A percentile compares a stretch with the other conserved stretches of the same genome.
These are phyloP conservation scores for Poecilia gillii DNA, from an alignment of 2,797 vertebrate species.

Conservation along the genomic window DNA sequence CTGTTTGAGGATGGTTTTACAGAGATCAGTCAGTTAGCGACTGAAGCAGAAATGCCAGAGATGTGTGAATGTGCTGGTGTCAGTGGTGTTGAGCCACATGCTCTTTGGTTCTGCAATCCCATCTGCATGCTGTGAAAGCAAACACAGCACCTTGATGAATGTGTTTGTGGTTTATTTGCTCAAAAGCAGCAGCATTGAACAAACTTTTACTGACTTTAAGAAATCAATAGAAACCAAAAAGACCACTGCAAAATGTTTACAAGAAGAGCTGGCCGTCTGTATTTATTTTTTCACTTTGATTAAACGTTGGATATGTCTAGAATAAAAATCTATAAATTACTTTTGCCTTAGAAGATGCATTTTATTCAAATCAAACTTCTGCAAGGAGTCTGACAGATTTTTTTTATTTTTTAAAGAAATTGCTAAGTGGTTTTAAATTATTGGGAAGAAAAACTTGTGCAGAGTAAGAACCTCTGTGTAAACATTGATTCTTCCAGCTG, in stretches of 20 bases:
- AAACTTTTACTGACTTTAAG: background rate
- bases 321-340: background rate
- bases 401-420: background rate
- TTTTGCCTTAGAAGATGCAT: background rate
- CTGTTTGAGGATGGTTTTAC: background rate
- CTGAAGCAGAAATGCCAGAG: background rate
- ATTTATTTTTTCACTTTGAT: too few relatives aligned
- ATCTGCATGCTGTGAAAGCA: background rate
- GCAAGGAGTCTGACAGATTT: background rate
- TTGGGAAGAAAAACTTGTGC: background rate
- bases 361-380: background rate
- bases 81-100: background rate
- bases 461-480: background rate
- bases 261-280: background rate
- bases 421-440: background rate
- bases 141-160: background rate
- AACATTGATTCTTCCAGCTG: background rate
- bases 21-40: background rate
- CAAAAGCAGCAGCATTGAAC: background rate
- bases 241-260: background rate
- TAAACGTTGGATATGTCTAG: background rate
- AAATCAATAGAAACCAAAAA: background rate
- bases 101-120: background rate
- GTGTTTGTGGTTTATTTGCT: background rate
- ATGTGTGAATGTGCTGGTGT: background rate